phyloP scores from a whole-genome alignment of 2,888 invertebrate genomes.

The Frankliniella fusca region DNA sequence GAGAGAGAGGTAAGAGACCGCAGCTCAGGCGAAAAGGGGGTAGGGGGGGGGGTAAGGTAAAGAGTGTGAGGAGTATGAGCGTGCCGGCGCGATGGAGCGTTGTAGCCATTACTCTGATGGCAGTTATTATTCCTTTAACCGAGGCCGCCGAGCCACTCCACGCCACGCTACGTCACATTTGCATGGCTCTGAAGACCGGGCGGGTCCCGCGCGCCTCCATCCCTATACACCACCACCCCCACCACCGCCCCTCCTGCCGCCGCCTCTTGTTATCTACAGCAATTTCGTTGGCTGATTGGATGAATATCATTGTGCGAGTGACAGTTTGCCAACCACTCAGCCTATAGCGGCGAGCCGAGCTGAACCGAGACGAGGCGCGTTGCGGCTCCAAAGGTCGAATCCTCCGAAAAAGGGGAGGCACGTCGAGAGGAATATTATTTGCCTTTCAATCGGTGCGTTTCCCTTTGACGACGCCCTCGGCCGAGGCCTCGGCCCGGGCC shows the following conservation, averaged over 20 bases:
- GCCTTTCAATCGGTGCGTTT: neutral
- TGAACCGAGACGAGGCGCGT: neutral
- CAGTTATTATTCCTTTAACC: neutral
- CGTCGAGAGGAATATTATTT: neutral
- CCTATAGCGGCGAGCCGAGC: neutral
- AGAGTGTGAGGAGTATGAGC: too few species aligned
- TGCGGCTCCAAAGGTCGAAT: neutral
- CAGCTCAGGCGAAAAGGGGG: too few species aligned
- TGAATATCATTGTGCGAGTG: slow-evolving; percentile 21
- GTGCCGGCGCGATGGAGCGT: too few species aligned
- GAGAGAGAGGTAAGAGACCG: too few species aligned
- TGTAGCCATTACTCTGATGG: neutral
- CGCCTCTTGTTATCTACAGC: slow-evolving; percentile 19
- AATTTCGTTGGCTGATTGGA: slow-evolving; percentile 8
- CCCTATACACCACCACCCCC: too few species aligned
- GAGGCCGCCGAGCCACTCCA: neutral
- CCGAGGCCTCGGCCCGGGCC: too few species aligned
- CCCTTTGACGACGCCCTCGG: neutral
- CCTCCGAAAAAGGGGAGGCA: neutral
- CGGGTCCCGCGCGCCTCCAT: too few species aligned
- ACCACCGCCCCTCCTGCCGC: neutral
- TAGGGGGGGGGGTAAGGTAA: too few species aligned
- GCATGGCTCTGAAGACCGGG: slow-evolving; percentile 3
- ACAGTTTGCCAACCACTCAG: neutral
- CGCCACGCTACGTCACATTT: neutral